Evolutionary conservation across 1,140 invertebrate genomes (phyloP), one percentile per base, ranked within the genome.

Genomic region (Yoshiicerus persimilis): DNA sequence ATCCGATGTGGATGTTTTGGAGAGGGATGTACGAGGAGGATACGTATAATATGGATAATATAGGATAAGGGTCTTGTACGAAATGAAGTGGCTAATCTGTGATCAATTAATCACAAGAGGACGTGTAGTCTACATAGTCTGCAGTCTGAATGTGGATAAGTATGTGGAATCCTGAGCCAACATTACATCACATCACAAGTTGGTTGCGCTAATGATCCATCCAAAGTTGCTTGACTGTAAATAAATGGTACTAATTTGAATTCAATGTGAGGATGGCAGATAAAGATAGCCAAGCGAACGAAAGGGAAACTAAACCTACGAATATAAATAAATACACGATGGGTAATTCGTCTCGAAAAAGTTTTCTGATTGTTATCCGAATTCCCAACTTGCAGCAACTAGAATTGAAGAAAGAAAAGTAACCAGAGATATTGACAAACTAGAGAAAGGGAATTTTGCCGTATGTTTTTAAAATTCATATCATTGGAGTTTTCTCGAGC

Each of bases 91-190:
- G 83, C 83, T 39, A 56, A 84, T 84, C 83, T 84, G 41, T 47
- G 83, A 84, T 41, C 83, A 47, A 84, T 84, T 84, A 84, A 84
- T 84, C 83, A 84, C 83, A 84, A 84, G 83, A 56, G 83, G 41
- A 47, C 83, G 75, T 80, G 75, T 36, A 80, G 4, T 80, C 75
- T 80, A 23, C 75, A 38, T 84, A 23, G n/a, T 84, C 38, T 41
- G 39, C 83, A 47, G 34, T 30, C 5, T 56, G 25, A 75, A 75
- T 75, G 32, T 20, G 16, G 25, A 16, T 30, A 34, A 75, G 66
- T 10, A n/a, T 56, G 47, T 56, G 47, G 47, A 56, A 56, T 56
- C 47, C 47, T 4, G 20, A 56, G 47, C 47, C 47, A 56, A 56
- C 47, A 56, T 56, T 56, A 16, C 47, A 56, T 56, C 47, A 56